Base-by-base conservation (phyloP, 35 echinoderm and acorn worm genomes). In the Heliocidaris erythrogramma region DNA sequence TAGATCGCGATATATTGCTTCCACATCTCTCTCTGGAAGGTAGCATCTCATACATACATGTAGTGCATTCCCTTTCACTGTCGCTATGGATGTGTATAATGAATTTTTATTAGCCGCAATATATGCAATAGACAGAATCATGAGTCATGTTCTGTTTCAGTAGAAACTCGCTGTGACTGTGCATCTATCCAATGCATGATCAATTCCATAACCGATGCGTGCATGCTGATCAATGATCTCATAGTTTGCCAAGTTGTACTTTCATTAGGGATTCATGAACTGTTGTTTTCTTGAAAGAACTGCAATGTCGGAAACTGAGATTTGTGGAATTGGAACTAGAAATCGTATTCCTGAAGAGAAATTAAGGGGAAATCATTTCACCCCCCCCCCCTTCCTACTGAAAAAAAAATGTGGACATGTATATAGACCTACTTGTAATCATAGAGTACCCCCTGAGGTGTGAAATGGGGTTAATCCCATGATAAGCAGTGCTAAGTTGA, bases 41-140 rank as follows among this genome's bases (percentile, higher is more conserved):
- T 27, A 24, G 65, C 65, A 78, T 78, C 65, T 78, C 18, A n/a
- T 78, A 21, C 27, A n/a, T 78, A n/a, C n/a, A n/a, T n/a, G n/a
- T n/a, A 78, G 21, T 78, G 65, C 65, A 78, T 24, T 78, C 65
- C 27, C 65, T 18, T 56, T 56, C 52, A 2, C 65, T 78, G 21
- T 24, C 27, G 65, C 65, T 78, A 78, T 78, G 65, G 65, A n/a
- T 78, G 65, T 78, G 27, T 78, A 9, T 78, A 78, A 78, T 27
- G 65, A 78, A 78, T 78, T 78, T 78, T 78, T 78, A 78, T 78
- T 78, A 78, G 65, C 65, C 65, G 21, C 65, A 78, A 78, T 78
- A 78, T 78, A 78, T 78, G 65, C 65, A 21, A 78, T 18, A 78
- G 65, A 78, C 65, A 78, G 65, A 8, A 78, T 78, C 65, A n/a